These are phyloP conservation scores for Proterorhinus semilunaris DNA, from an alignment of 2,113 vertebrate genomes.

Conservation along the genomic window DNA sequence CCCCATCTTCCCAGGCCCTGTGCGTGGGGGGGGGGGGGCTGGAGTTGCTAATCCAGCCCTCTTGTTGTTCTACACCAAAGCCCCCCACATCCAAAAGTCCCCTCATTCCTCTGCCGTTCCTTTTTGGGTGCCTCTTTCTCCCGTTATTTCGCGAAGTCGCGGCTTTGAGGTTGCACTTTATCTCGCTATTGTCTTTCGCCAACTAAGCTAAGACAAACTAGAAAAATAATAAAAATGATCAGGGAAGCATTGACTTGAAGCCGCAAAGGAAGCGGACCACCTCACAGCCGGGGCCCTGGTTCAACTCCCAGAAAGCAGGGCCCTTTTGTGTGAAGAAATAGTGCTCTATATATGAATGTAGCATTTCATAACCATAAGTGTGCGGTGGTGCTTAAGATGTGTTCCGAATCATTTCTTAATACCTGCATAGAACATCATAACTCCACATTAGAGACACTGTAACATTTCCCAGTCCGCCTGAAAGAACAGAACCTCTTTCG, in stretches of 20 bases:
- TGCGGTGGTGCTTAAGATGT: too few species aligned
- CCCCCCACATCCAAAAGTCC: neutral
- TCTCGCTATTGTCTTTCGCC: neutral
- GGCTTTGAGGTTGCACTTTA: neutral
- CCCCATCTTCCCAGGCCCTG: constrained; percentile 61
- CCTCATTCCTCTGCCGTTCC: constrained; percentile 26
- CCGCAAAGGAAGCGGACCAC: too few species aligned
- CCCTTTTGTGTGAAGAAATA: too few species aligned
- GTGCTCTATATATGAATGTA: too few species aligned
- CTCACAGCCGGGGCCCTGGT: too few species aligned
- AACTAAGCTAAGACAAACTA: too few species aligned
- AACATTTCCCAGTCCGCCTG: too few species aligned
- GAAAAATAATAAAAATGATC: neutral
- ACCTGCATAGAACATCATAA: too few species aligned
- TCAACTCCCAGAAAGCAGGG: too few species aligned
- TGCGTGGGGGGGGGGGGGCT: constrained; percentile 27
- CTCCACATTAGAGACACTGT: too few species aligned
- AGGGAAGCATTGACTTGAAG: neutral
- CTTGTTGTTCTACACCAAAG: constrained; percentile 70
- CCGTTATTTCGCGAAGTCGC: neutral
- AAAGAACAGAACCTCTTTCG: neutral
- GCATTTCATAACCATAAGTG: too few species aligned
- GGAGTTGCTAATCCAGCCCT: constrained; percentile 64
- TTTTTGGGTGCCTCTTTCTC: constrained; percentile 8
- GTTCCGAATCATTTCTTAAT: too few species aligned